phyloP scores from a whole-genome alignment of 1,140 invertebrate genomes.

The Panagrolaimus sp. region DNA sequence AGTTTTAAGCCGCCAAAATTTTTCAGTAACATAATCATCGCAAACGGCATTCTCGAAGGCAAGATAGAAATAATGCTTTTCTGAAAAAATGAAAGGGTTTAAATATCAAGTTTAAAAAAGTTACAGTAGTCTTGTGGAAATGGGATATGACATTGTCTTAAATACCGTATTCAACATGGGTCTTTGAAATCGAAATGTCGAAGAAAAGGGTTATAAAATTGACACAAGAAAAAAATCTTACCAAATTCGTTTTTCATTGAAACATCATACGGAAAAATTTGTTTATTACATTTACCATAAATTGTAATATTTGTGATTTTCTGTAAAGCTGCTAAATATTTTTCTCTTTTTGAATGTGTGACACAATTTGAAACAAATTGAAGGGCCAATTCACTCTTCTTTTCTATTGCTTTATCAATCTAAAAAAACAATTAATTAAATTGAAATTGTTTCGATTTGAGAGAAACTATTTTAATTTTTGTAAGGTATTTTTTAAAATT shows the following conservation, averaged over 20 bases:
- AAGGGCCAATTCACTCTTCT: not conserved
- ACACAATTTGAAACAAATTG: constrained; percentile 10
- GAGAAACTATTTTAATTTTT: too few species aligned
- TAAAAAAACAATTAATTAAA: too few species aligned
- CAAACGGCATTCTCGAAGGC: constrained; percentile 8
- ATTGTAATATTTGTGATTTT: not conserved
- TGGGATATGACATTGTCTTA: not conserved
- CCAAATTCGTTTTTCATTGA: not conserved
- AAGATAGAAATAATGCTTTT: not conserved
- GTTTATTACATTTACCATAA: not conserved
- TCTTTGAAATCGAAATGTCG: not conserved
- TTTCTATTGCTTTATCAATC: not conserved
- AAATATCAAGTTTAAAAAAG: not conserved
- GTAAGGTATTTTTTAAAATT: too few species aligned
- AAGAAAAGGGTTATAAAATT: not conserved
- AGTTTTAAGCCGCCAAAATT: not conserved
- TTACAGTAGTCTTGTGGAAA: not conserved
- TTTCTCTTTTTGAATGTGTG: constrained; percentile 3
- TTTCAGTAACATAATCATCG: not conserved
- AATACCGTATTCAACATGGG: not conserved
- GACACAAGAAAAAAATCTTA: not conserved
- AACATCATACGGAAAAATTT: not conserved
- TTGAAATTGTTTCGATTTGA: too few species aligned
- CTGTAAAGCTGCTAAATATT: not conserved
- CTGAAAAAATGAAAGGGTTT: not conserved